Conservation (phyloP, 1,140 invertebrate species). For the Zaprionus gabonicus region DNA sequence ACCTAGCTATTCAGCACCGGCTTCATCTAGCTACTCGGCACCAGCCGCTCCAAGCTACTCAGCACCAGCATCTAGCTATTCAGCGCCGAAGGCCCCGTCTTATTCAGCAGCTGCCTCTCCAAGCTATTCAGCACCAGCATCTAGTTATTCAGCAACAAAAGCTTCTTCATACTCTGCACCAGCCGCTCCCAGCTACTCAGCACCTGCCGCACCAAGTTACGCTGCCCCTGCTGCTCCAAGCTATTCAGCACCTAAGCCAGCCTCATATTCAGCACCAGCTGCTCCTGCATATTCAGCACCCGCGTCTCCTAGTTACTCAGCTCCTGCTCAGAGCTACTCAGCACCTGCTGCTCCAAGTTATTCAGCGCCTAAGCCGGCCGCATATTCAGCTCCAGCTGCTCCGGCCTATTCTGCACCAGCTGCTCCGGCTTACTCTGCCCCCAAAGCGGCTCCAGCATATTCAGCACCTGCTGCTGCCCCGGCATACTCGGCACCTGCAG, state of each 20-base stretch:
- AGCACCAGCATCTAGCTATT: conserved; percentile 32
- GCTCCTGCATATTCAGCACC: conserved; percentile 41
- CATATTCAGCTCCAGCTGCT: conserved; percentile 16
- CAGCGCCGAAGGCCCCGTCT: neutral
- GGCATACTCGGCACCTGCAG: conserved; percentile 29
- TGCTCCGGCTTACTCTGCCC: conserved; percentile 20
- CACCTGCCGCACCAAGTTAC: conserved; percentile 36
- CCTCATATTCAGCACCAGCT: conserved; percentile 44
- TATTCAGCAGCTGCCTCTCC: conserved; percentile 31
- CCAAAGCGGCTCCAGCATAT: conserved; percentile 8
- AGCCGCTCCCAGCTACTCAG: conserved; percentile 22
- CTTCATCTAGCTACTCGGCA: conserved; percentile 24
- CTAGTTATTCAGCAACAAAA: conserved; percentile 45
- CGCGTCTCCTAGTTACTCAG: conserved; percentile 23
- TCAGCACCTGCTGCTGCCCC: conserved; percentile 36
- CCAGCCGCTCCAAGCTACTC: conserved; percentile 25
- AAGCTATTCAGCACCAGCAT: conserved; percentile 34
- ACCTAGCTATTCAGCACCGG: neutral
- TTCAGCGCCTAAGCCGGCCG: neutral
- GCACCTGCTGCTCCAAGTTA: conserved; percentile 5
- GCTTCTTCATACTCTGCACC: conserved; percentile 33
- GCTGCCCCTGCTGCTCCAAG: conserved; percentile 6
- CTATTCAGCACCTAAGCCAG: conserved; percentile 3
- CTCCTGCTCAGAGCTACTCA: conserved; percentile 33
- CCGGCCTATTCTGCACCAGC: conserved; percentile 49